Conservation (phyloP, 37 sponge, comb jelly and placozoan genomes). For the Oscarella lobularis region DNA sequence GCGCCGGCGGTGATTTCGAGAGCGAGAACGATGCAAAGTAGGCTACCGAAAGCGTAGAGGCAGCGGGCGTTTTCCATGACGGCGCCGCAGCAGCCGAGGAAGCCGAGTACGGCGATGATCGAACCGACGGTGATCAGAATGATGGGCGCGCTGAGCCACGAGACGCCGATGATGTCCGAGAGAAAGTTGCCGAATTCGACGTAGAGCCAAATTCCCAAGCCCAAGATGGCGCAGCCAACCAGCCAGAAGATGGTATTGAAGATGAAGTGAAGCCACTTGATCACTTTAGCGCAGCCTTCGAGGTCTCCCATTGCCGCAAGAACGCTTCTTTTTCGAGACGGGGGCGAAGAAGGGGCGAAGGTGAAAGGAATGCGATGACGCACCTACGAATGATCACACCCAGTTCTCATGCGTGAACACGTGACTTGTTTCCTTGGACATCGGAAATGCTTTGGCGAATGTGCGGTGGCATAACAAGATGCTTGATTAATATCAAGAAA, state of each 20-base stretch:
- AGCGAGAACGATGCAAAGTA: background rate
- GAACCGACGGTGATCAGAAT: background rate
- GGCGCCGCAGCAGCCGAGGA: background rate
- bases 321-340: too few relatives aligned
- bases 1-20: background rate
- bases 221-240: constrained; percentile 18
- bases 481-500: too few relatives aligned
- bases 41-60: background rate
- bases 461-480: too few relatives aligned
- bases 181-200: background rate
- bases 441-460: too few relatives aligned
- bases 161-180: background rate
- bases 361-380: too few relatives aligned
- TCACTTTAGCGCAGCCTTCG: too few relatives aligned
- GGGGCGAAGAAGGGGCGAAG: too few relatives aligned
- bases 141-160: background rate
- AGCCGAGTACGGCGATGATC: constrained; percentile 1
- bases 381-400: too few relatives aligned
- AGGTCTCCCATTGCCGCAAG: too few relatives aligned
- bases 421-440: too few relatives aligned
- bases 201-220: constrained; percentile 25
- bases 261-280: constrained; percentile 16
- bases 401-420: too few relatives aligned
- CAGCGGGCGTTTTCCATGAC: background rate
- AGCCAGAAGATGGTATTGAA: constrained; percentile 27